Conservation (phyloP, 2,797 vertebrate genomes). For the Notolabrus celidotus region DNA sequence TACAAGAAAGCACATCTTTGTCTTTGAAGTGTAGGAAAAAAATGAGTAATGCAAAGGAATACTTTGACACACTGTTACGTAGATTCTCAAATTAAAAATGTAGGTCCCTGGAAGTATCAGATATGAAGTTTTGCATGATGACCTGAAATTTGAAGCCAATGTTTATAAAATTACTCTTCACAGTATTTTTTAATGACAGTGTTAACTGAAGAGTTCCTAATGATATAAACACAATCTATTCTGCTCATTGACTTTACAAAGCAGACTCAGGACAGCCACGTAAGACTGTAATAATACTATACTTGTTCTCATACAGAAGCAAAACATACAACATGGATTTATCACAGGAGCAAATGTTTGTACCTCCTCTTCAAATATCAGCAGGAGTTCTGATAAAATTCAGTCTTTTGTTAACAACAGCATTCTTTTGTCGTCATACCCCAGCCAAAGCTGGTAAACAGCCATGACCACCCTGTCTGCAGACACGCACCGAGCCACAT, state of each 20-base stretch:
- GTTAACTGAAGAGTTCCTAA: no score
- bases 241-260: background rate
- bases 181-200: no score
- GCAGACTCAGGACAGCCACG: background rate
- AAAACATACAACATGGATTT: background rate
- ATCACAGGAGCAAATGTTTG: background rate
- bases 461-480: constrained; percentile 34
- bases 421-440: constrained; percentile 20
- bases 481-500: constrained; percentile 26
- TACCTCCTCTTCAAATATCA: background rate
- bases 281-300: background rate
- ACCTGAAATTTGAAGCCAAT: no score
- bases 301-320: background rate
- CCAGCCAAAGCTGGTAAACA: constrained; percentile 34
- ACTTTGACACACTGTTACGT: no score
- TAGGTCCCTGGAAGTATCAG: no score
- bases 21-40: no score
- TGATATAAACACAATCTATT: no score
- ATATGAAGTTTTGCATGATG: no score
- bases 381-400: background rate
- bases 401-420: constrained; percentile 15
- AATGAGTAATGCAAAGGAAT: no score
- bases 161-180: no score
- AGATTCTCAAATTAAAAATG: no score
- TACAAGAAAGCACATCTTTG: no score